Percentiles rank a stretch among this genome's conserved stretches.
These are phyloP conservation scores for Varecia variegata DNA, from an alignment of 2,797 vertebrate species.

Conservation along the genomic window DNA sequence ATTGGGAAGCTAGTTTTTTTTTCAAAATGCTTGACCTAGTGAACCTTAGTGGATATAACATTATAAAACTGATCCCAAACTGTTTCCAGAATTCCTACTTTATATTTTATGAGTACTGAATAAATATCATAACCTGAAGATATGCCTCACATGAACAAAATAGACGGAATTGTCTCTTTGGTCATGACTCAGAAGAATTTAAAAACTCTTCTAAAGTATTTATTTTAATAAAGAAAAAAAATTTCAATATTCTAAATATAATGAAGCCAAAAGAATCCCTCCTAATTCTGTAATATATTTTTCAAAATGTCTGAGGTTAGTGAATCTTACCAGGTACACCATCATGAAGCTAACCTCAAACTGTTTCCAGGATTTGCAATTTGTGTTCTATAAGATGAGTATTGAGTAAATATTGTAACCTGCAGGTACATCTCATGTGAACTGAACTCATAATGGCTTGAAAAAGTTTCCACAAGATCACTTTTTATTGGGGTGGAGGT, in stretches of 20 bases:
- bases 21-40: background rate
- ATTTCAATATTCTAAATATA: slow-evolving; percentile 71
- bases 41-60: background rate
- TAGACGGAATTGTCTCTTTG: slow-evolving; percentile 69
- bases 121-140: background rate
- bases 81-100: background rate
- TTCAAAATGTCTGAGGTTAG: background rate
- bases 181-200: slow-evolving; percentile 73
- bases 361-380: background rate
- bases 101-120: background rate
- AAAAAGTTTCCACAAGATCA: background rate
- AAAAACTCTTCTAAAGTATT: slow-evolving; percentile 59
- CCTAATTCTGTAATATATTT: slow-evolving; percentile 70
- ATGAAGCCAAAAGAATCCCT: slow-evolving; percentile 64
- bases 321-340: background rate
- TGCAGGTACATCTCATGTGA: background rate
- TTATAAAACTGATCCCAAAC: background rate
- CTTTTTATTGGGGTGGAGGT: background rate
- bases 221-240: slow-evolving; percentile 77
- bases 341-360: slow-evolving; percentile 19
- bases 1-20: background rate
- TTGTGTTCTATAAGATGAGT: background rate
- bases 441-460: background rate
- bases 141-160: slow-evolving; percentile 37
- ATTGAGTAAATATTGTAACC: background rate